A percentile compares a stretch with the other conserved stretches of the same genome.
phyloP scores from a whole-genome alignment of 2,888 invertebrate genomes.

The Coronaproctus castanopsis region DNA sequence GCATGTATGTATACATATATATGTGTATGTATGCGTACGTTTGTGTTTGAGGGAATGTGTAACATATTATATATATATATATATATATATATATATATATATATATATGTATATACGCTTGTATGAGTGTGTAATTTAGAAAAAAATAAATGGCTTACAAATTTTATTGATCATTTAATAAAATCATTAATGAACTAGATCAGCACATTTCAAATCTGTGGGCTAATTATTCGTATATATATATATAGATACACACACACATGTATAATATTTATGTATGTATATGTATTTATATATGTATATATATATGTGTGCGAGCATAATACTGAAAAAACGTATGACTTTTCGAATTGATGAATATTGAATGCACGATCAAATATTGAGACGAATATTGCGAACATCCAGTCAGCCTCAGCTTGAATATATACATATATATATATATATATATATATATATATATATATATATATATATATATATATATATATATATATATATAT shows the following conservation, averaged over 20 bases:
- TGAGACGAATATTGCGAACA: not conserved
- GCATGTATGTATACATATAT: not conserved
- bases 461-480: not conserved
- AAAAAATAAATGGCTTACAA: too few species aligned
- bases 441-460: not conserved
- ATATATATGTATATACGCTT: not conserved
- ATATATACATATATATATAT: not conserved
- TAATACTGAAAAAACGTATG: not conserved
- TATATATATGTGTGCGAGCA: not conserved
- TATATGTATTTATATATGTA: not conserved
- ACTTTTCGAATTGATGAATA: too few species aligned
- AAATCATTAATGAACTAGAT: too few species aligned
- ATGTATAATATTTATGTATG: not conserved
- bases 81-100: not conserved
- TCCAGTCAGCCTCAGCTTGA: not conserved
- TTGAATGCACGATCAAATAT: too few species aligned
- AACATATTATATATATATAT: not conserved
- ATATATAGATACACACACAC: not conserved
- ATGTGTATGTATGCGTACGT: not conserved
- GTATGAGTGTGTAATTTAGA: not conserved
- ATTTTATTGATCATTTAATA: too few species aligned
- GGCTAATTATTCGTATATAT: too few species aligned
- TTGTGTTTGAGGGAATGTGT: not conserved
- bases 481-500: not conserved
- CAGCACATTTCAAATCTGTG: too few species aligned